Evolutionary conservation across 1,140 invertebrate genomes (phyloP).

Genomic region (silkworm (Bombyx mori)): ASM3026992v2 NC_085107.1:8559501-8560000

Average conservation of each 20-base stretch:
- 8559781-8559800: slow-evolving; percentile 70
- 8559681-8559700: slow-evolving; percentile 82
- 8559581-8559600: too few species aligned
- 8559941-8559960: too few species aligned
- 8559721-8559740: slow-evolving; percentile 44
- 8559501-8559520: too few species aligned
- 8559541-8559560: too few species aligned
- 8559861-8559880: slow-evolving; percentile 75
- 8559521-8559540: too few species aligned
- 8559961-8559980: too few species aligned
- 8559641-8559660: slow-evolving; percentile 76
- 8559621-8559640: slow-evolving; percentile 50
- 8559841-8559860: slow-evolving; percentile 73
- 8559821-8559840: slow-evolving; percentile 76
- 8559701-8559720: slow-evolving; percentile 80
- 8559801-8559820: slow-evolving; percentile 72
- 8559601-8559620: too few species aligned
- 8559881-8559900: slow-evolving; percentile 50
- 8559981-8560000: too few species aligned
- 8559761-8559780: slow-evolving; percentile 76
- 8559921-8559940: too few species aligned
- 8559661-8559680: slow-evolving; percentile 80
- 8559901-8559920: too few species aligned
- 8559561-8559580: too few species aligned
- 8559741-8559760: slow-evolving; percentile 75